Evolutionary conservation across 1,140 invertebrate genomes (phyloP).

Genomic region (Sitodiplosis mosellana): DNA sequence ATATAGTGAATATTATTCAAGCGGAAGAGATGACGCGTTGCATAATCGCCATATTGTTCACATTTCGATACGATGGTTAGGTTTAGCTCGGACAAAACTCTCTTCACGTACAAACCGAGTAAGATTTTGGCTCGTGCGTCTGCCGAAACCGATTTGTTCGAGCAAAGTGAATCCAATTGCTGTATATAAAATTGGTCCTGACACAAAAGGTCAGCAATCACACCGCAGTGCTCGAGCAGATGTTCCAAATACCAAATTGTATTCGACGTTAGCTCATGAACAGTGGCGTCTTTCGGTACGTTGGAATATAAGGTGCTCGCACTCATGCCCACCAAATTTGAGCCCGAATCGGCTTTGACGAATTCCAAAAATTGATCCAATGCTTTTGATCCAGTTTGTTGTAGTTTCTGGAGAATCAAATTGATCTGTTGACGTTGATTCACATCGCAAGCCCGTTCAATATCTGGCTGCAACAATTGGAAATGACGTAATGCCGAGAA

Average conservation of each 20-base stretch:
- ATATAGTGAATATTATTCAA: constrained; percentile 90
- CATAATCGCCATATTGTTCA: constrained; percentile 64
- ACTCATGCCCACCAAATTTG: constrained; percentile 37
- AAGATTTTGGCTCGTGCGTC: constrained; percentile 38
- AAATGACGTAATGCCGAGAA: constrained; percentile 77
- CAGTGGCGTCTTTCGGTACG: constrained; percentile 82
- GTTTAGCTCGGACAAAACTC: constrained; percentile 71
- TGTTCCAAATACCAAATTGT: constrained; percentile 78
- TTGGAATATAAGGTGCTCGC: constrained; percentile 11
- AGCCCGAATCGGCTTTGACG: constrained; percentile 64
- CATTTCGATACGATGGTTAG: constrained; percentile 67
- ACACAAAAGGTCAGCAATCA: constrained; percentile 41
- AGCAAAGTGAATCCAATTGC: constrained; percentile 24
- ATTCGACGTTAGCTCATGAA: constrained; percentile 87
- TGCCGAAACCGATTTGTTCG: constrained; percentile 26
- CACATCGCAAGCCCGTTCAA: constrained; percentile 58
- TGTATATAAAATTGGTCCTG: constrained; percentile 38
- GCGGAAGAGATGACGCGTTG: constrained; percentile 68
- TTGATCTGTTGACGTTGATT: constrained; percentile 51
- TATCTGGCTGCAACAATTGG: constrained; percentile 59
- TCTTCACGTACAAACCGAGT: constrained; percentile 62
- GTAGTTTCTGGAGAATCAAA: constrained; percentile 52
- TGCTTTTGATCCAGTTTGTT: constrained; percentile 63
- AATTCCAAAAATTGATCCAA: constrained; percentile 87
- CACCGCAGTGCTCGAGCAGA: constrained; percentile 57